Conservation (phyloP, 2,888 invertebrate genomes). For the Colostygia pectinataria region DNA sequence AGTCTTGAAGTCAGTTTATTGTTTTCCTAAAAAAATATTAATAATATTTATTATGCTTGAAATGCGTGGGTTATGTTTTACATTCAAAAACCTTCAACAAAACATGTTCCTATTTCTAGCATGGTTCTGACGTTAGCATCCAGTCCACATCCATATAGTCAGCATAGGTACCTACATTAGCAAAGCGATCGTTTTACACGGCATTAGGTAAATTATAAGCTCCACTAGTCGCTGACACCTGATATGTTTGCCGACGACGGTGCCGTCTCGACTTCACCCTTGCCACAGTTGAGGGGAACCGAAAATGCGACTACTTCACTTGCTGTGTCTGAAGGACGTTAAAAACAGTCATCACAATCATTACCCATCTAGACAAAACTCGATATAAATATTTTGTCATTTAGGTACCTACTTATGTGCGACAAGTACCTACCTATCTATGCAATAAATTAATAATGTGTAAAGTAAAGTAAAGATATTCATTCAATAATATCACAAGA, state of each 20-base stretch:
- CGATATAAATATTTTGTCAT: too few species aligned
- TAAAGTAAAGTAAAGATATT: too few species aligned
- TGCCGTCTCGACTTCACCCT: conserved; percentile 57
- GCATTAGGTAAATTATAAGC: conserved; percentile 82
- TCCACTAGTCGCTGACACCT: conserved; percentile 68
- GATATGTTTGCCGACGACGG: conserved; percentile 73
- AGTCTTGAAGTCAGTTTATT: too few species aligned
- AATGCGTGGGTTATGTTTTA: neutral
- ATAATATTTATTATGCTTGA: neutral
- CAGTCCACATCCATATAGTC: conserved; percentile 19
- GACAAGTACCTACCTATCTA: too few species aligned
- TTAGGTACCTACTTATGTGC: too few species aligned
- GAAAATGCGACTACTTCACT: neutral
- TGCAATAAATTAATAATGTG: too few species aligned
- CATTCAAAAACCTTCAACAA: neutral
- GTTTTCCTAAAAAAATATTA: too few species aligned
- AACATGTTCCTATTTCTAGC: conserved; percentile 1
- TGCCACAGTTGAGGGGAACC: conserved; percentile 37
- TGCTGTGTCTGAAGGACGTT: neutral
- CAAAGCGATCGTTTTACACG: conserved; percentile 72
- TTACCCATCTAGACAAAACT: too few species aligned
- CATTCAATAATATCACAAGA: too few species aligned
- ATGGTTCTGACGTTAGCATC: conserved; percentile 12
- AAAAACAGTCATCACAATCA: too few species aligned
- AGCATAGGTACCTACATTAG: conserved; percentile 73